phyloP scores from a whole-genome alignment of 2,113 vertebrate species.

The Chlorodrepanis virens region DNA sequence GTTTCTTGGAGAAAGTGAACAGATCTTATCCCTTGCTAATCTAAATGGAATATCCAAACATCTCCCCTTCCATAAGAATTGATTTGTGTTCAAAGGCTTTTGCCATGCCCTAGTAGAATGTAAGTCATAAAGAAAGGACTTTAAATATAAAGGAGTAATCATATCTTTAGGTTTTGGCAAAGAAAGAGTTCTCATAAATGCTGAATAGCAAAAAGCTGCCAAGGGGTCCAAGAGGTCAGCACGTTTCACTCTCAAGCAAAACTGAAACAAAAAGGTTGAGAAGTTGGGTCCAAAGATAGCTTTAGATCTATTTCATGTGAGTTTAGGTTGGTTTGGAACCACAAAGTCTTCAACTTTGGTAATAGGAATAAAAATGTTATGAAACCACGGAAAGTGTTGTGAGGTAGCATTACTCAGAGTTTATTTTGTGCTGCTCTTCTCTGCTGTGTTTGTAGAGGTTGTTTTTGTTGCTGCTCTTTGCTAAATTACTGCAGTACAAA shows the following conservation, averaged over 20 bases:
- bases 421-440: neutral
- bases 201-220: neutral
- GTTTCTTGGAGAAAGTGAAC: neutral
- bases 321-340: neutral
- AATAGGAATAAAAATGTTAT: neutral
- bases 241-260: neutral
- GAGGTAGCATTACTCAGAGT: neutral
- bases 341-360: neutral
- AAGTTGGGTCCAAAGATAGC: neutral
- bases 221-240: neutral
- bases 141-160: neutral
- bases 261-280: neutral
- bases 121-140: neutral
- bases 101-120: neutral
- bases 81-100: neutral
- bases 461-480: neutral
- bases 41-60: neutral
- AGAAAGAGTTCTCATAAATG: neutral
- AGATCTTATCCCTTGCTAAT: neutral
- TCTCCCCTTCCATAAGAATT: neutral
- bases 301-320: neutral
- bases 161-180: neutral
- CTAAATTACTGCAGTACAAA: neutral
- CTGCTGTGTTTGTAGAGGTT: neutral
- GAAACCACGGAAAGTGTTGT: neutral